A percentile compares a stretch with the other conserved stretches of the same genome.
Conservation (phyloP, 2,113 vertebrate genomes). For the Catharus fuscescens region DNA sequence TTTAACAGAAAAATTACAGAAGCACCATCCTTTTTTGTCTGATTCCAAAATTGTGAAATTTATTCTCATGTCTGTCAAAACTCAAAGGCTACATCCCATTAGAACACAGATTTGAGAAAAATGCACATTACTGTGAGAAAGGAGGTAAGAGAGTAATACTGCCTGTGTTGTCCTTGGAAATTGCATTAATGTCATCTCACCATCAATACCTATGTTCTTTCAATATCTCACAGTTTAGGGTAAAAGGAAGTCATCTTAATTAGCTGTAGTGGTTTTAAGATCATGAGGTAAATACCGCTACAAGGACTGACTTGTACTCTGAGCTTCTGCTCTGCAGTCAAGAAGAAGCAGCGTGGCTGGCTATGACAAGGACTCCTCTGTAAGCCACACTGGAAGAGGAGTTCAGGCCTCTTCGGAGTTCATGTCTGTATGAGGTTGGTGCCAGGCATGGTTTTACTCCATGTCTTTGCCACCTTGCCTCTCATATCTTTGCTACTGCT, state of each 20-base stretch:
- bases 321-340: background rate
- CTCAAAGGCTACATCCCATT: background rate
- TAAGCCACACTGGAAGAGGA: background rate
- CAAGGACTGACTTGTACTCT: background rate
- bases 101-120: background rate
- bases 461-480: background rate
- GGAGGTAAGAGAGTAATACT: background rate
- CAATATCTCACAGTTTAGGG: background rate
- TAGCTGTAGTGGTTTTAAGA: background rate
- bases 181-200: background rate
- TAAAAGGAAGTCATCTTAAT: background rate
- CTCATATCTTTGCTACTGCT: background rate
- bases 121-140: background rate
- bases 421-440: fast-evolving
- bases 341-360: background rate
- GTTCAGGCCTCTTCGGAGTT: background rate
- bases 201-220: background rate
- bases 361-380: background rate
- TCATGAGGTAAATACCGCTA: background rate
- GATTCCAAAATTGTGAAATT: background rate
- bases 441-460: background rate
- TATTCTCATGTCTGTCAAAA: background rate
- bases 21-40: background rate
- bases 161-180: background rate
- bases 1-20: background rate